phyloP scores from a whole-genome alignment of 2,797 vertebrate genomes.

The Acanthurus leucopareius region DNA sequence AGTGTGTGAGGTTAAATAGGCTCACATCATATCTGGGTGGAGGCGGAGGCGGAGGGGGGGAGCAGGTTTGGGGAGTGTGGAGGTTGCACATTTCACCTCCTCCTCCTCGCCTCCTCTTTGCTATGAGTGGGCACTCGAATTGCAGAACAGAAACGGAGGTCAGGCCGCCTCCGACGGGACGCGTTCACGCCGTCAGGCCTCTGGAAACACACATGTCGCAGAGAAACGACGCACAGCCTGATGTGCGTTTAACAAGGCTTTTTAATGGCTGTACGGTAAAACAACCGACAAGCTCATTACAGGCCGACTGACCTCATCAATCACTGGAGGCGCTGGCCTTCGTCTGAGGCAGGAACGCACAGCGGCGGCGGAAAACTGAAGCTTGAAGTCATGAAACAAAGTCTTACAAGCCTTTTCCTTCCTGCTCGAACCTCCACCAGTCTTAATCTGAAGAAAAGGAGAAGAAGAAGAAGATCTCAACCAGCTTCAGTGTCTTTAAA shows the following conservation, averaged over 20 bases:
- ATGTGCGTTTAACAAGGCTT: slow-evolving; percentile 70
- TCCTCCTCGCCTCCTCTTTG: slow-evolving; percentile 33
- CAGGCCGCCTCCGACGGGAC: slow-evolving; percentile 43
- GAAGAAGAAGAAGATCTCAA: not conserved
- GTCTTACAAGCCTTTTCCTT: slow-evolving; percentile 24
- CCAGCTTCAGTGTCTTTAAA: slow-evolving; percentile 26
- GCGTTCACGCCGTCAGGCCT: slow-evolving; percentile 8
- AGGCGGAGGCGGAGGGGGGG: slow-evolving; percentile 19
- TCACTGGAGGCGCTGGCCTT: slow-evolving; percentile 40
- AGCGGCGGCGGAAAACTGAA: slow-evolving; percentile 32
- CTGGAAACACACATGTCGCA: slow-evolving; percentile 27
- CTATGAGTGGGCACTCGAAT: slow-evolving; percentile 66
- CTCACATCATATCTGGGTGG: slow-evolving; percentile 74
- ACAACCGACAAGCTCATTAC: slow-evolving; percentile 58
- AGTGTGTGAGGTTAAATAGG: slow-evolving; percentile 82
- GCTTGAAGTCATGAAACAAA: slow-evolving; percentile 22
- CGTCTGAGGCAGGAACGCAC: slow-evolving; percentile 32
- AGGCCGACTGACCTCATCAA: slow-evolving; percentile 74
- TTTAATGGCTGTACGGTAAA: slow-evolving; percentile 59
- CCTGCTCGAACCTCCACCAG: not conserved
- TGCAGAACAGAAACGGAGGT: slow-evolving; percentile 49
- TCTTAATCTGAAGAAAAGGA: slow-evolving; percentile 1
- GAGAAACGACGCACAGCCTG: slow-evolving; percentile 23
- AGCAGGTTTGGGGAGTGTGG: not conserved
- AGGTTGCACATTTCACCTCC: slow-evolving; percentile 21